Base-by-base conservation (phyloP, 2,888 invertebrate species). In the Protonemura montana region DNA sequence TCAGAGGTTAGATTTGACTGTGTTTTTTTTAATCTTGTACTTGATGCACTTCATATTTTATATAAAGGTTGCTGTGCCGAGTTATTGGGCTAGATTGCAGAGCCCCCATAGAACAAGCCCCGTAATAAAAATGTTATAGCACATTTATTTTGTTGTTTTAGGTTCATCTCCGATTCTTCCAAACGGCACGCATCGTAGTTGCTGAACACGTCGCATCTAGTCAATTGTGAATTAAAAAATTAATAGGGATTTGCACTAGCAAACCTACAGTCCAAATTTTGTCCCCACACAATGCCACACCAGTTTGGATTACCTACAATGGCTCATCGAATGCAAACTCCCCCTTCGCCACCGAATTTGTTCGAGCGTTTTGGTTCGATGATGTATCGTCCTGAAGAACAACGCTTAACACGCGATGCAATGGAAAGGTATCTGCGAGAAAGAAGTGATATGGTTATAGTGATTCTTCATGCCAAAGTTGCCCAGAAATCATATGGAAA, bases 401-500 rank as follows among this genome's bases (percentile, higher is more conserved):
- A 97, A 90, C 93, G 96, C 87, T 93, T 97, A 89, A 97, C 97
- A 35, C 93, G 97, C 87, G 98, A 98, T 89, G 97, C 98, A 76
- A 99, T 99, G 99, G 97, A 98, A 91, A 95, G 97, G 87, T 99
- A 99, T 91, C 94, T 99, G 89, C 94, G 97, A 86, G 98, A 98
- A 91, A 94, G 98, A 89, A 97, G 97, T 89, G 98, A 98, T 91
- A 98, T 98, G 97, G 96, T 98, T 28, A 96, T 99, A 87, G 98
- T 99, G 85, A 99, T 99, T 89, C 93, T 99, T 86, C 99, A 99
- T 92, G 99, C 99, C 83, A 99, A 99, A 94, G 99, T 99, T 84
- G 99, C 99, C 42, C 99, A 99, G 92, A 99, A 99, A 91, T 99
- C 99, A 0, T 99, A 99, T 91, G 99, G 99, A 88, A 99, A 99